phyloP scores from a whole-genome alignment of 2,113 vertebrate genomes.

The Notiomystis cincta region DNA sequence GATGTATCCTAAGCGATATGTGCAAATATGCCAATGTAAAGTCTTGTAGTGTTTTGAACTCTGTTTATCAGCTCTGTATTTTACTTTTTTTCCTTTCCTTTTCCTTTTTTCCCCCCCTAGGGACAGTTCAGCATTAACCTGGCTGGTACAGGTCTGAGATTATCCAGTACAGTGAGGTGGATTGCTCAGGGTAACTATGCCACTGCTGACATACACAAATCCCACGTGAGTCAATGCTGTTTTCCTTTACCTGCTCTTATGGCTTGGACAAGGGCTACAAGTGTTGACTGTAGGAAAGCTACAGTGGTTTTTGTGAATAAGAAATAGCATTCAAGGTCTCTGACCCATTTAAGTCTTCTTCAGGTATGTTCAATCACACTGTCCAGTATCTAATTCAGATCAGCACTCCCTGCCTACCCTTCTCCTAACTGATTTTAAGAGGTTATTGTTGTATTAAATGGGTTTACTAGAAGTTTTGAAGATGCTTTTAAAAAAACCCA shows the following conservation, averaged over 20 bases:
- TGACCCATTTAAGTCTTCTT: background rate
- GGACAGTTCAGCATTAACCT: constrained; percentile 95
- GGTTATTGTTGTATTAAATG: background rate
- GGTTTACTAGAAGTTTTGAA: background rate
- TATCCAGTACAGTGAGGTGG: constrained; percentile 85
- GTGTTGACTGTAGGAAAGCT: background rate
- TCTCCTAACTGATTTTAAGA: background rate
- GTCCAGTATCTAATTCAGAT: background rate
- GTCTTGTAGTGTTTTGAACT: background rate
- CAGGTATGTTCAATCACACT: background rate
- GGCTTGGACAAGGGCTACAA: background rate
- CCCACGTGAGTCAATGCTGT: constrained; percentile 78
- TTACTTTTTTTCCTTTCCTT: background rate
- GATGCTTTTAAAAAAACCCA: background rate
- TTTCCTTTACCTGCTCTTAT: background rate
- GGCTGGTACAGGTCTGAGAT: constrained; percentile 86
- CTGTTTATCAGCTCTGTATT: background rate
- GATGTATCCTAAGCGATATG: background rate
- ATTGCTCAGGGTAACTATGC: constrained; percentile 89
- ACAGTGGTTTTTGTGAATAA: background rate
- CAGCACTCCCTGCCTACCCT: background rate
- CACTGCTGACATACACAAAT: constrained; percentile 85
- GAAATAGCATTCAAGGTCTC: background rate
- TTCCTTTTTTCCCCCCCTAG: constrained; percentile 50
- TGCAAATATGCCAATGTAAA: background rate